A percentile compares a stretch with the other conserved stretches of the same genome.
phyloP scores from a whole-genome alignment of 2,113 vertebrate species.

The Pygathrix nemaeus region DNA sequence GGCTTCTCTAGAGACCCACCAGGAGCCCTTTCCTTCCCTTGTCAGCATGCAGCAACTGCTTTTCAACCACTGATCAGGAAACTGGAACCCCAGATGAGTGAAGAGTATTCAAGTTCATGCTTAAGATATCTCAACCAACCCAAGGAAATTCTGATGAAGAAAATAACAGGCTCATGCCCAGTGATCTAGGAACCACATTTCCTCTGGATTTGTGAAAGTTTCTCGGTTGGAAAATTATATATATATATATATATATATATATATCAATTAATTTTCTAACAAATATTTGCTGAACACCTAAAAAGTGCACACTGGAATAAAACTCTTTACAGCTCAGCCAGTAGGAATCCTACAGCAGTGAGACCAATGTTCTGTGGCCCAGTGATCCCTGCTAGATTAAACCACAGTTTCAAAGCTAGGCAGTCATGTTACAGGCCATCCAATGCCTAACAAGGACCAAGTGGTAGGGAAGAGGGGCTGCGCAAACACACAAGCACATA shows the following conservation, averaged over 20 bases:
- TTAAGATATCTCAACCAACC: neutral
- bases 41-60: neutral
- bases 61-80: neutral
- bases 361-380: neutral
- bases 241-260: neutral
- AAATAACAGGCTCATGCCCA: neutral
- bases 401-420: neutral
- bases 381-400: neutral
- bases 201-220: neutral
- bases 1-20: neutral
- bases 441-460: neutral
- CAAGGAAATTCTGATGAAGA: slow-evolving; percentile 24
- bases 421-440: neutral
- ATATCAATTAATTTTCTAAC: neutral
- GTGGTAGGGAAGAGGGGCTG: accelerated
- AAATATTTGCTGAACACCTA: neutral
- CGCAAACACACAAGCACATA: neutral
- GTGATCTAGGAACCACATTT: neutral
- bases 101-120: neutral
- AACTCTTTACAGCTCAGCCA: neutral
- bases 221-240: neutral
- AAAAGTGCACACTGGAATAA: neutral
- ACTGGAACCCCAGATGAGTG: neutral
- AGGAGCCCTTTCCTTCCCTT: neutral
- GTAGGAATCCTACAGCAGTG: neutral